Evolutionary conservation across 2,113 vertebrate species (phyloP), one percentile per base, ranked within the genome.

Genomic region (Heliornis fulica): DNA sequence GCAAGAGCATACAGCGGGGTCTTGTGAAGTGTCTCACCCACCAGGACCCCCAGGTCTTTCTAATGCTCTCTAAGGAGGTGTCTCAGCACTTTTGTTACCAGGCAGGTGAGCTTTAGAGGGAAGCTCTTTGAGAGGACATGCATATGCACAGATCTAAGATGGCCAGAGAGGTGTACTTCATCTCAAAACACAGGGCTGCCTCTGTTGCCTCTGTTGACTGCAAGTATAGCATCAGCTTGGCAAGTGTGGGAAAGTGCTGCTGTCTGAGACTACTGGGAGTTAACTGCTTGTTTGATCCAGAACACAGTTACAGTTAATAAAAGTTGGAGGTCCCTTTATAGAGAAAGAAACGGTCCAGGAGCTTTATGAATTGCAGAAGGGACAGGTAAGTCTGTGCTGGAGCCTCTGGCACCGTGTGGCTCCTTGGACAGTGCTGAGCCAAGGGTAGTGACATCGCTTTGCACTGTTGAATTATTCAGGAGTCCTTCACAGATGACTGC

Each of bases 391-490:
- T 69, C 61, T 63, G 31, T 75, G 36, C 23, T 41, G 63, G 38
- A 92, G 88, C 51, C 34, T 66, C 34, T 50, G 38, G 65, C 66
- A 28, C 21, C 69, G 32, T 0, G 0, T 40, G 43, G 71, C 53
- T 83, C 57, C 87, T 61, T 53, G 64, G 72, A 23, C 25, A 29
- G n/a, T 2, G 6, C n/a, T 54, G n/a, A 91, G 56, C n/a, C 3
- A 15, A 82, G 77, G 43, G 60, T 45, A 40, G 51, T 70, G 65
- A 78, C 70, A 83, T 29, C 5, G 1, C 57, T 94, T 90, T 94
- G 87, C 71, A n/a, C 46, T 74, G 5, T 8, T 92, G 74, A 95
- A 91, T 93, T 93, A 95, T 96, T 94, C 85, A 94, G 69, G 38
- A 87, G 51, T 75, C 51, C 74, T 92, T 95, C 94, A 94, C 70